Conservation (phyloP, 1,140 invertebrate genomes). For the Reticulitermes speratus region DNA sequence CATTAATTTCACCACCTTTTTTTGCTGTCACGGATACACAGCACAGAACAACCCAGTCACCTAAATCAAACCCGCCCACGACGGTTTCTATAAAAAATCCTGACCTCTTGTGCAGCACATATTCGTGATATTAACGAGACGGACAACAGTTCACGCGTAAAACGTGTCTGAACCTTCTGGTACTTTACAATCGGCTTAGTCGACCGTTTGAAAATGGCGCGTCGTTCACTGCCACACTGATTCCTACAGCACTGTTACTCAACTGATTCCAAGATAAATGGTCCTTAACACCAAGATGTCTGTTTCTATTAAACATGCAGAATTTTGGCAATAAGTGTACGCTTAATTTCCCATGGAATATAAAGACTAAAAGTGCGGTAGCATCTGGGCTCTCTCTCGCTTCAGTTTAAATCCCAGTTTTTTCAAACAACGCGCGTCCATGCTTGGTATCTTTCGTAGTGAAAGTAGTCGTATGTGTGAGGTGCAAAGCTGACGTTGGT, state of each 20-base stretch:
- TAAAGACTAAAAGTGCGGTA: not conserved
- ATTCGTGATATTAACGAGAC: not conserved
- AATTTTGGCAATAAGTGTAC: too few relatives aligned
- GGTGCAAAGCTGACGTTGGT: not conserved
- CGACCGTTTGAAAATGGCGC: not conserved
- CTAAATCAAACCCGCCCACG: too few relatives aligned
- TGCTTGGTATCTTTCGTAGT: not conserved
- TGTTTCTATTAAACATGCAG: too few relatives aligned
- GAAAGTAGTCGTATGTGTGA: not conserved
- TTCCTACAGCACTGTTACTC: not conserved
- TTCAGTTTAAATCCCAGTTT: constrained; percentile 10
- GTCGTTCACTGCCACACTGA: not conserved
- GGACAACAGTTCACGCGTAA: not conserved
- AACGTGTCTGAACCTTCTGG: not conserved
- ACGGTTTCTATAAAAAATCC: not conserved
- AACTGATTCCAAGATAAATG: too few relatives aligned
- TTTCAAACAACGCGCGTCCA: constrained; percentile 5
- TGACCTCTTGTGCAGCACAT: not conserved
- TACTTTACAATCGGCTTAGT: not conserved
- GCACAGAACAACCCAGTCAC: too few relatives aligned
- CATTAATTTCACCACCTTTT: too few relatives aligned
- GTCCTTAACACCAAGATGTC: too few relatives aligned
- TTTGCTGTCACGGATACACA: too few relatives aligned
- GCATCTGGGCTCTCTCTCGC: not conserved
- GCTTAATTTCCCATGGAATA: too few relatives aligned